These are phyloP conservation scores for Eurois occulta DNA, from an alignment of 2,888 invertebrate species.

Conservation along the genomic window DNA sequence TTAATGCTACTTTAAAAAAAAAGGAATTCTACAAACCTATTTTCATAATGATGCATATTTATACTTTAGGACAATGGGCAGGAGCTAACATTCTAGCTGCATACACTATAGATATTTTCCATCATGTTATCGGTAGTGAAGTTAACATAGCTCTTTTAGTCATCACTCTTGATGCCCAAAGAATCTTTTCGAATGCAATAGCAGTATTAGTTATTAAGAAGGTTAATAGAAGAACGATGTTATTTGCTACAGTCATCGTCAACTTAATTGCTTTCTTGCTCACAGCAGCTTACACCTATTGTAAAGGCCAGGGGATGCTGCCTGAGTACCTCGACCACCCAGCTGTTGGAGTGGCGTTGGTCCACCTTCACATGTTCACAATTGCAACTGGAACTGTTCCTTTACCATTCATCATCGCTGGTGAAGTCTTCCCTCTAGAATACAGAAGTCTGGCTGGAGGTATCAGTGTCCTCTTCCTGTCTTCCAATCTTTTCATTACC, in stretches of 20 bases:
- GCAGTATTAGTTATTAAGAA: slow-evolving; percentile 77
- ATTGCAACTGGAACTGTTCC: slow-evolving; percentile 91
- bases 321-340: slow-evolving; percentile 75
- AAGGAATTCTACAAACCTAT: slow-evolving; percentile 81
- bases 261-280: slow-evolving; percentile 71
- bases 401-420: slow-evolving; percentile 92
- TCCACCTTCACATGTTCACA: slow-evolving; percentile 86
- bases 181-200: slow-evolving; percentile 74
- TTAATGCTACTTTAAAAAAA: slow-evolving; percentile 70
- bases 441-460: slow-evolving; percentile 90
- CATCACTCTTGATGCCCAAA: slow-evolving; percentile 75
- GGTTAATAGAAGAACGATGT: slow-evolving; percentile 75
- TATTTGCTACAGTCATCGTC: slow-evolving; percentile 72
- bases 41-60: slow-evolving; percentile 79
- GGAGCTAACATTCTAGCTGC: slow-evolving; percentile 77
- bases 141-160: slow-evolving; percentile 72
- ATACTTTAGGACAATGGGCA: slow-evolving; percentile 76
- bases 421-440: slow-evolving; percentile 92
- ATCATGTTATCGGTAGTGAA: slow-evolving; percentile 72
- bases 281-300: slow-evolving; percentile 75
- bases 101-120: slow-evolving; percentile 75
- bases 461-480: slow-evolving; percentile 79
- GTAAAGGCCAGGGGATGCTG: slow-evolving; percentile 68
- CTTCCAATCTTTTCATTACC: slow-evolving; percentile 77
- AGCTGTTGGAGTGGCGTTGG: slow-evolving; percentile 73